Percentiles rank a stretch among this genome's conserved stretches.
Conservation (phyloP, 2,888 invertebrate species). For the Kuschelorhynchus macadamiae region DNA sequence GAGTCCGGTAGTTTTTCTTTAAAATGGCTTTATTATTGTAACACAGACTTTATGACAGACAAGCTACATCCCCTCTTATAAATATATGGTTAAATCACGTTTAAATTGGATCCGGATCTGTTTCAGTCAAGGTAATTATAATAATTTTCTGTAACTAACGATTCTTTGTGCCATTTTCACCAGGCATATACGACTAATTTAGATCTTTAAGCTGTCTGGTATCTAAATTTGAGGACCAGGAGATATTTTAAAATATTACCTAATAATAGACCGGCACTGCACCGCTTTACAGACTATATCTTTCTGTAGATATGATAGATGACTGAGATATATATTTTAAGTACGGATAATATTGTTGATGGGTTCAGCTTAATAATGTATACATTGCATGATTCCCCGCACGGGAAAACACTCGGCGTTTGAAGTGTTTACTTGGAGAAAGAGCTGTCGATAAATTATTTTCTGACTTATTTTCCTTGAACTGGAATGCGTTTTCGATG, state of each 20-base stretch:
- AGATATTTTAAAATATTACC: constrained; percentile 37
- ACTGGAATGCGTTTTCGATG: too few species aligned
- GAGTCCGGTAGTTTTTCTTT: too few species aligned
- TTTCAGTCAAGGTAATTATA: too few species aligned
- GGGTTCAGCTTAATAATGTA: constrained; percentile 20
- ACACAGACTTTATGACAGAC: too few species aligned
- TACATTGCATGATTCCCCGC: constrained; percentile 19
- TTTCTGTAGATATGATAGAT: constrained; percentile 38
- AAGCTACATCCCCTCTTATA: too few species aligned
- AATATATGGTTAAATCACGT: too few species aligned
- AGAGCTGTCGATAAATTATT: constrained; percentile 23
- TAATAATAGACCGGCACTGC: constrained; percentile 34
- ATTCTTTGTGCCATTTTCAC: too few species aligned
- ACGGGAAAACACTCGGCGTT: constrained; percentile 9
- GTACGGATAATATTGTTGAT: constrained; percentile 21
- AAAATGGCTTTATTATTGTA: too few species aligned
- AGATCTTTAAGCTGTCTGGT: constrained; percentile 18
- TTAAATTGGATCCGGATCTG: too few species aligned
- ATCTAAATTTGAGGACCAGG: constrained; percentile 22
- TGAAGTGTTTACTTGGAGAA: constrained; percentile 19
- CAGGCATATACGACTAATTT: constrained; percentile 3
- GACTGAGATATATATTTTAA: constrained; percentile 34
- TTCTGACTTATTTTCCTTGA: background rate
- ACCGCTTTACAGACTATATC: constrained; percentile 29
- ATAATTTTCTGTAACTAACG: too few species aligned